Evolutionary conservation across 1,140 invertebrate species (phyloP), one percentile per base, ranked within the genome.

Genomic region (Drosophila cardini): DNA sequence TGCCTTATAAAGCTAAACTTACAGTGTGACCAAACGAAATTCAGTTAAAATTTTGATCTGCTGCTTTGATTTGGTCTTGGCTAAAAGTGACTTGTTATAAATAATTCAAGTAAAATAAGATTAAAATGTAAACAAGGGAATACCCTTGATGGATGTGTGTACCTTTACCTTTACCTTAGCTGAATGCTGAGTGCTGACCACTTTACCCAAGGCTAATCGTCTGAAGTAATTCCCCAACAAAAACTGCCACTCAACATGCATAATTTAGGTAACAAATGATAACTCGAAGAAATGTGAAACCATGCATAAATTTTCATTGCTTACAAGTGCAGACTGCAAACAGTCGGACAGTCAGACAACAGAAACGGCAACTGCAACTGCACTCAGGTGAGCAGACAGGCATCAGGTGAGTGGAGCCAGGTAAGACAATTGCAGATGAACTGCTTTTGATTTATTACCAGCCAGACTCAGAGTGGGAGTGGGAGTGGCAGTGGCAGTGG

Each of bases 211-310:
- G 82, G 78, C 75, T 85, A 85, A 85, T 86, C 79, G 82, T 75
- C 82, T 80, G 61, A 58, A 78, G 81, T 86, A 83, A 83, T 79
- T 77, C 61, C 55, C 68, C 65, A 89, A 34, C 83, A 83, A 83
- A 86, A 89, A 79, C 84, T 82, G 57, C 64, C 81, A 83, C 80
- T 89, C 83, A 87, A 89, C 83, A 84, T 85, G 83, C 82, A 87
- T 89, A 87, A 89, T 87, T 87, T 84, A 87, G 52, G 84, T 87
- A 89, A 89, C 80, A 87, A 87, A 87, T 87, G 84, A 89, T 89
- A 87, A 89, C 84, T 87, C 84, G 85, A 89, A 89, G 84, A 87
- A 89, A 87, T 87, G 76, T 89, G 84, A 90, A 87, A 42, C 84
- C 83, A 89, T 80, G 83, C 83, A 87, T 89, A 87, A 89, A 87